Base-by-base conservation (phyloP, 2,888 invertebrate species). In the Brenthis hecate region DNA sequence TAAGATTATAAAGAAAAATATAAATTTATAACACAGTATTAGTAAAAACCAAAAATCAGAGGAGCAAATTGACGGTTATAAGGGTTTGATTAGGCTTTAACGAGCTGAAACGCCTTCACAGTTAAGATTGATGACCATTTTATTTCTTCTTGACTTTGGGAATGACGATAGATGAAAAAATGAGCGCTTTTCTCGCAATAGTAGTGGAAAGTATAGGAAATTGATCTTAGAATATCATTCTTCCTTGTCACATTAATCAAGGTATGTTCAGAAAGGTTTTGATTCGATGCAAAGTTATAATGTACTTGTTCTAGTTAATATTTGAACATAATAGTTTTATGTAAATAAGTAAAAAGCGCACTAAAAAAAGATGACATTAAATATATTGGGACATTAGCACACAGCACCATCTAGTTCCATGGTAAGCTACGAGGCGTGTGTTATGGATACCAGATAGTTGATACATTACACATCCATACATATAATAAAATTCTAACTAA, bases 91-190 rank as follows among this genome's bases (percentile, higher is more conserved):
- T 51, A 58, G 43, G 19, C 51, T 51, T 57, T 28, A 57, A 57
- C 56, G 61, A 19, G 32, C 55, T 13, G 32, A 61, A 67, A 61
- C 36, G 58, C 64, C 64, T 48, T 28, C 64, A 19, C 13, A 36
- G 62, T 66, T 57, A 66, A 66, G 58, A 66, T 58, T 58, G 65
- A 66, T 66, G 65, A 43, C 56, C 65, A 57, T 53, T 51, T 51
- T 58, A 58, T 66, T 66, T 57, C 51, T 48, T 60, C 58, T 28
- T 62, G 54, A 62, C 36, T 62, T 54, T 51, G 51, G 36, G 54
- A 54, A 62, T 54, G 53, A 62, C 62, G 62, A 62, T 62, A 53
- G 53, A 62, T 54, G 62, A 54, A 19, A 51, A 62, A 54, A 54
- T 62, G 53, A 53, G 53, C 36, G 36, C 36, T 50, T 60, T 50